Evolutionary conservation across 2,888 invertebrate species (phyloP), one percentile per base, ranked within the genome.

Genomic region (Acleris literana): DNA sequence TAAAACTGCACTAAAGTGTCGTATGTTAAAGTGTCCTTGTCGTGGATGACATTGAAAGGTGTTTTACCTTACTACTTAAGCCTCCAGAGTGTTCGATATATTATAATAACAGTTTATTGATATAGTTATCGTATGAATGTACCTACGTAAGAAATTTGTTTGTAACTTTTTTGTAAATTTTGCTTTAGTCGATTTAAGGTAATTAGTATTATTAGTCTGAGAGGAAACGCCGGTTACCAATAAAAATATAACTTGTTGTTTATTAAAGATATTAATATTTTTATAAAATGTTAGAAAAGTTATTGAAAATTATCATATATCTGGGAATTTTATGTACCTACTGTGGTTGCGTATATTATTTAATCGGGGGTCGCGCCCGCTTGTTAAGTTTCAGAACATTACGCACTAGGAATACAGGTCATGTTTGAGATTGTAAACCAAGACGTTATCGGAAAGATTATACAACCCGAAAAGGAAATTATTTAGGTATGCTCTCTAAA

Each of bases 171-270:
- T 81, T 90, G 88, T 91, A 91, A 86, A 89, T 90, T 89, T 88
- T 78, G 89, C 87, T 90, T 88, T 85, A 85, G 88, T 88, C 76
- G 86, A 85, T 86, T 79, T 90, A 88, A 84, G 84, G 81, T 88
- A 86, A 83, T 88, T 91, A 91, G 89, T 89, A 86, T 88, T 90
- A 86, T 87, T 92, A 92, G 92, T 92, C 92, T 92, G 91, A 92
- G 87, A 90, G 86, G 83, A 92, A 92, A 89, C 92, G 92, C 91
- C 91, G 92, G 92, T 92, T 92, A 92, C 92, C 92, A 92, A 88
- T 92, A 90, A 89, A 90, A 87, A 85, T 90, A 90, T 90, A 85
- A 89, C 87, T 91, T 91, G 92, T 92, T 92, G 91, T 87, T 90
- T 90, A 91, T 90, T 92, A 89, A 92, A 86, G 85, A 88, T 90